Conservation (phyloP, 30 jellyfish, hydroid and myxozoan species). For the Turritopsis dohrnii region DNA sequence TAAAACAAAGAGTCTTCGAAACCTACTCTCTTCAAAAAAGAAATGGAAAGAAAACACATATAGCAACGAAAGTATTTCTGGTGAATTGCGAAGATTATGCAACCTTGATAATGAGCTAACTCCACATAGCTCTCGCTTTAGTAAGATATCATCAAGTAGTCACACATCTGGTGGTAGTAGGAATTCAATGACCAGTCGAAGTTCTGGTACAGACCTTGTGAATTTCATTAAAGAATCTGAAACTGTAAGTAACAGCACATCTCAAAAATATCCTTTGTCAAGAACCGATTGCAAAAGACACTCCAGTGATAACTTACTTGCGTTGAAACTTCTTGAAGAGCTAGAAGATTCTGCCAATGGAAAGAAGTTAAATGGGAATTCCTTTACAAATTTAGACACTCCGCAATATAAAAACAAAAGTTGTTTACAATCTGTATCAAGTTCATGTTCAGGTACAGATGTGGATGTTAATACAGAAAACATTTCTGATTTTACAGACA, state of each 20-base stretch:
- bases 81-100: neutral
- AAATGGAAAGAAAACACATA: neutral
- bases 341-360: neutral
- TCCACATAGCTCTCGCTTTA: neutral
- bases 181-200: neutral
- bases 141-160: neutral
- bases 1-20: neutral
- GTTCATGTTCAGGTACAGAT: neutral
- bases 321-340: neutral
- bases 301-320: neutral
- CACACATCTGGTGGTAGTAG: neutral
- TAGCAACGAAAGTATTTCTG: slow-evolving; percentile 5
- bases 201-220: slow-evolving; percentile 13
- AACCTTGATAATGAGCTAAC: neutral
- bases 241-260: neutral
- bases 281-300: neutral
- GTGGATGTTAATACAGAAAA: neutral
- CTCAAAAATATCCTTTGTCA: neutral
- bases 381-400: neutral
- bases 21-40: neutral
- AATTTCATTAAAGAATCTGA: slow-evolving; percentile 11
- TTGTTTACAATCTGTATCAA: neutral
- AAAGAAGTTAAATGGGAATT: neutral
- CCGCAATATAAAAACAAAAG: slow-evolving; percentile 6
- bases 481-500: neutral